These are phyloP conservation scores for Arctia plantaginis DNA, from an alignment of 2,888 invertebrate genomes.

Conservation along the genomic window DNA sequence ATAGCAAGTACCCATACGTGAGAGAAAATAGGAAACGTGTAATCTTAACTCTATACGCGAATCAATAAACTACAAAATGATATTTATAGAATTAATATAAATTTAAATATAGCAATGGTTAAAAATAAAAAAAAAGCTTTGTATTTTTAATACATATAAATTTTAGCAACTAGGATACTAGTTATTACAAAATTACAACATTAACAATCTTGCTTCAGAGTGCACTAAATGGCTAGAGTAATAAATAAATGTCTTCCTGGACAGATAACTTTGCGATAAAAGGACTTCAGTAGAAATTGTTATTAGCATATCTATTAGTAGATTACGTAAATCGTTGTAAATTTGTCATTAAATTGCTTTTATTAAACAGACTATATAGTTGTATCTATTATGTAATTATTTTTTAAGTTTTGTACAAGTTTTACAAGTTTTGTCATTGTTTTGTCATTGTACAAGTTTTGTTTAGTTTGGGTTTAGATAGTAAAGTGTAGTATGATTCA, in stretches of 20 bases:
- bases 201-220: not conserved
- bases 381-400: not conserved
- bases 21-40: not conserved
- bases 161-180: not conserved
- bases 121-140: no score
- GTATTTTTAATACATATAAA: not conserved
- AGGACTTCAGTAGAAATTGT: not conserved
- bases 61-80: not conserved
- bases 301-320: not conserved
- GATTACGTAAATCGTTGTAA: not conserved
- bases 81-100: no score
- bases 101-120: no score
- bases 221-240: not conserved
- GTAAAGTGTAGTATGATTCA: not conserved
- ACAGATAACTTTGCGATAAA: not conserved
- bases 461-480: not conserved
- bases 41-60: not conserved
- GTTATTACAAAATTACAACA: not conserved
- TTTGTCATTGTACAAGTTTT: not conserved
- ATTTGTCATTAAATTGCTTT: not conserved
- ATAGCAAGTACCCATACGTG: not conserved
- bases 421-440: no score
- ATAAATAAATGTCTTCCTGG: not conserved
- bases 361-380: not conserved
- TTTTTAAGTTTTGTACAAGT: not conserved